Percentiles rank a stretch among this genome's conserved stretches.
Evolutionary conservation across 1,140 invertebrate species (phyloP).

Genomic region (Callitettix versicolor): DNA sequence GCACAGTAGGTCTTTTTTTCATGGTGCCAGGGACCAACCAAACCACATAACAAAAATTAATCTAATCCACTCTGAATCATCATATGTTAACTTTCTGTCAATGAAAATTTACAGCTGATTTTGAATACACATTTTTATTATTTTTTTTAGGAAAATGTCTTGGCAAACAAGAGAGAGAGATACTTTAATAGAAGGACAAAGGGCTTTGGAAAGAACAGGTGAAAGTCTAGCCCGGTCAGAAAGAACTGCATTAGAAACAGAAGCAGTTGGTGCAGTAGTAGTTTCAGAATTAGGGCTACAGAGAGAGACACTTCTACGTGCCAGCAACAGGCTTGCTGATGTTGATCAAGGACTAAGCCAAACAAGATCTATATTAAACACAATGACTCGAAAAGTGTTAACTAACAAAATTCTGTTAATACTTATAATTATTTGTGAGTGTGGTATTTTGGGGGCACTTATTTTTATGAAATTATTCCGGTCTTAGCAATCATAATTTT

Average conservation of each 20-base stretch:
- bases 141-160: constrained; percentile 25
- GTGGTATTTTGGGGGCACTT: constrained; percentile 43
- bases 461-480: constrained; percentile 44
- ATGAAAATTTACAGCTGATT: neutral
- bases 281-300: constrained; percentile 53
- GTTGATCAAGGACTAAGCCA: constrained; percentile 48
- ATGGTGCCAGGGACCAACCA: too few species aligned
- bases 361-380: constrained; percentile 45
- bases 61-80: too few species aligned
- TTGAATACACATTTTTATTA: neutral
- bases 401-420: constrained; percentile 57
- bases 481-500: constrained; percentile 37
- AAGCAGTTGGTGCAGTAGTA: constrained; percentile 64
- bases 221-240: constrained; percentile 57
- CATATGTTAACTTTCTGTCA: too few species aligned
- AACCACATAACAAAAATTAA: too few species aligned
- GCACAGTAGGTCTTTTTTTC: too few species aligned
- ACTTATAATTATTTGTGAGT: constrained; percentile 52
- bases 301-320: constrained; percentile 48
- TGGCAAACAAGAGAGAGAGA: constrained; percentile 41
- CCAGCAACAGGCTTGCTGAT: constrained; percentile 45
- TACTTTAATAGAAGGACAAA: constrained; percentile 43
- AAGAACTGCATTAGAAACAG: constrained; percentile 63
- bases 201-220: constrained; percentile 47
- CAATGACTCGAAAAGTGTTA: constrained; percentile 49